Evolutionary conservation across 37 sponge, comb jelly and placozoan genomes (phyloP), one percentile per base, ranked within the genome.

Genomic region (Petrosia ficiformis): DNA sequence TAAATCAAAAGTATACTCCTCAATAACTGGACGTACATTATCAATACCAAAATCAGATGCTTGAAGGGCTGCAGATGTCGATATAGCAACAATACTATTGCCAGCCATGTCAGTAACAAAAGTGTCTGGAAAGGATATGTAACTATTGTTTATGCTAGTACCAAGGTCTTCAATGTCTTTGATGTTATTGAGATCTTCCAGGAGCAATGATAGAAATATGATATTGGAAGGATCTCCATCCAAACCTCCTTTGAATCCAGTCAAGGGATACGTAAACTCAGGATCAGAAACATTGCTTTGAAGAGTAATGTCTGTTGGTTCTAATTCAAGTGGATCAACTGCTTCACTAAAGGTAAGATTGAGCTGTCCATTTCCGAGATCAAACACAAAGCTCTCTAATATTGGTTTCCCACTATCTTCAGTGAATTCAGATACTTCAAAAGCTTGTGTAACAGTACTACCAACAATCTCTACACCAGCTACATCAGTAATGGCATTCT

Each of bases 401-500:
- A 68, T 70, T 16, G 94, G 94, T 2, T 73, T 60, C 41, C 75
- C 65, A 16, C 73, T 74, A 65, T 94, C 94, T 0, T 48, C 65
- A 39, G 66, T 75, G 38, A 77, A 86, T 24, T 68, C 57, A 44
- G 38, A 32, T 0, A 68, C 87, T 37, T 42, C 67, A 11, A 80
- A 32, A 14, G 94, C 94, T 57, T 41, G 37, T 25, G 76, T 75
- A 22, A 80, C 70, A 33, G 91, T 79, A 25, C 75, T 81, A 65
- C 82, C 77, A 57, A 89, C 89, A 22, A 89, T 77, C 37, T 89
- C 90, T 36, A 87, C 81, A 16, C 82, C 85, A 72, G 90, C 87
- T 34, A 94, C 84, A 77, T 90, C 90, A 3, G 67, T 71, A 30
- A 94, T 86, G n/a, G 85, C 75, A 63, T 86, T 85, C 29, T 90